A percentile compares a stretch with the other conserved stretches of the same genome.
phyloP scores from a whole-genome alignment of 2,113 vertebrate genomes.

The Anoura caudifer region DNA sequence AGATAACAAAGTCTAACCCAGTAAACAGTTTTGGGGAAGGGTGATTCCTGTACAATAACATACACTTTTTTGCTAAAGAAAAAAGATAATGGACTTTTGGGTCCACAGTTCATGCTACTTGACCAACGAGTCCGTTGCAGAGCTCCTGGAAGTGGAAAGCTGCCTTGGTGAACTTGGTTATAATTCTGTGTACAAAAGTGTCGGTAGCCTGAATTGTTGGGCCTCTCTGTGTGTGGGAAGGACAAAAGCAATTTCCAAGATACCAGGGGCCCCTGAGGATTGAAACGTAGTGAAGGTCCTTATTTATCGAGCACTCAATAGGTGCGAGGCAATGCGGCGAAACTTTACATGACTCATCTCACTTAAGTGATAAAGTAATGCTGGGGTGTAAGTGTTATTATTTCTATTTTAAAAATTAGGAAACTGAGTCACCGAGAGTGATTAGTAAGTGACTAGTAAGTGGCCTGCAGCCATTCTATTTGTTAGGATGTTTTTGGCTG shows the following conservation, averaged over 20 bases:
- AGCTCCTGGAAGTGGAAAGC: neutral
- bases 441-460: neutral
- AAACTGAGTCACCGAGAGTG: neutral
- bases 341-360: neutral
- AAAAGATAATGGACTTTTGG: neutral
- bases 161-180: neutral
- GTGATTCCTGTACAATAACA: neutral
- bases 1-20: neutral
- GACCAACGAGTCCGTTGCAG: neutral
- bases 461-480: neutral
- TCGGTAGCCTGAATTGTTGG: neutral
- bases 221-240: neutral
- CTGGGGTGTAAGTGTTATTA: rapidly evolving
- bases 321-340: rapidly evolving
- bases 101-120: neutral
- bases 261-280: neutral
- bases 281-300: too few species aligned
- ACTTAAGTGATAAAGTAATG: neutral
- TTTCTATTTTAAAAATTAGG: neutral
- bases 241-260: neutral
- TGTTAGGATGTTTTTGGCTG: neutral
- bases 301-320: neutral
- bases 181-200: neutral
- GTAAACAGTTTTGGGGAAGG: neutral
- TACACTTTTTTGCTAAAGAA: neutral